Base-by-base conservation (phyloP, 1,140 invertebrate species). In the Drosophila parvula region DNA sequence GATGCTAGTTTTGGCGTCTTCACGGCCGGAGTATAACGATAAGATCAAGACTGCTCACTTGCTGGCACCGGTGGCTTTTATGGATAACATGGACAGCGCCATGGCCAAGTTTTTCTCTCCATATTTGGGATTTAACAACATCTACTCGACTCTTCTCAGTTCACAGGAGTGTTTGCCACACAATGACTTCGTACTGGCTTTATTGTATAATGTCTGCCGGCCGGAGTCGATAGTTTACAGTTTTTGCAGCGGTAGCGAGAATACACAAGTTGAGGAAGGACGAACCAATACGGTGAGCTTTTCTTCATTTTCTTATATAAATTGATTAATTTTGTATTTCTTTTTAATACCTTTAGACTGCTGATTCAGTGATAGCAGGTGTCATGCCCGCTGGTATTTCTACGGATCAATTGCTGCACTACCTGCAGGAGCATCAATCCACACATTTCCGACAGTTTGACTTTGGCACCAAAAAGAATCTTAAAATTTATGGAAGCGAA, bases 371-470 rank as follows among this genome's bases (percentile, higher is more conserved):
- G 94, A 22, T 93, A 93, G 8, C 22, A n/a, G 71, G 71, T 1
- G 96, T 96, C 74, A 93, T 93, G 47, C 96, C 97, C 1, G 95
- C 96, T 7, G 96, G 96, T 7, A 94, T 95, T 0, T 96, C 96
- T 0, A 94, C 94, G 28, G 94, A 95, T 79, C 96, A 97, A 81
- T 80, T 97, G 0, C 92, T 95, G 4, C 95, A 96, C 82, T 96
- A 93, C 78, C 93, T 93, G 7, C 95, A 95, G 79, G 93, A 92
- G 16, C 90, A 93, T 12, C 80, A 93, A 32, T 93, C 88, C 0
- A 91, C 81, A 8, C 83, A 92, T 0, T 93, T 93, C 11, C 78
- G 80, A 0, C 74, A 88, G 30, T 93, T 83, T 34, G 92, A 93
- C 77, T 92, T 91, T 22, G 93, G 93, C 0, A 10, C 9, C 3